phyloP scores from a whole-genome alignment of 2,113 vertebrate species.

The Pogonocichla stellata region DNA sequence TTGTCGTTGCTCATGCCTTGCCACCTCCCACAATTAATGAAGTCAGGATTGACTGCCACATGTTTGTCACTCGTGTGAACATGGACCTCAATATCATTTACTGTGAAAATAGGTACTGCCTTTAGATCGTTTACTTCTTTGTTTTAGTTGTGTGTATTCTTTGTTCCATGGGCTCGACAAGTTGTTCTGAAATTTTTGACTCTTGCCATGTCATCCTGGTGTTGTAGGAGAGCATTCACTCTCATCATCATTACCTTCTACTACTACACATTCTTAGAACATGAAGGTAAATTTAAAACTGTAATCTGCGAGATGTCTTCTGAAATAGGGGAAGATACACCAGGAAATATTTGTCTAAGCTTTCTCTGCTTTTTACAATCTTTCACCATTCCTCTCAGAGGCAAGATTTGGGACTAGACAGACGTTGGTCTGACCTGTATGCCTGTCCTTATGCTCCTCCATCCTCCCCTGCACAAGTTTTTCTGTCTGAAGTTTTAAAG shows the following conservation, averaged over 20 bases:
- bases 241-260: not conserved
- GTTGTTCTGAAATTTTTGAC: not conserved
- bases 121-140: constrained; percentile 44
- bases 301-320: not conserved
- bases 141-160: not conserved
- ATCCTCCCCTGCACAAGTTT: not conserved
- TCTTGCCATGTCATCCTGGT: not conserved
- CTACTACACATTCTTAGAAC: not conserved
- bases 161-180: not conserved
- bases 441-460: not conserved
- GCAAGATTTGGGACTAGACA: constrained; percentile 8
- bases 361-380: not conserved
- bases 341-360: not conserved
- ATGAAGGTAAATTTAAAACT: not conserved
- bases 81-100: constrained; percentile 99
- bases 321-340: not conserved
- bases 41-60: constrained; percentile 99
- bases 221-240: not conserved
- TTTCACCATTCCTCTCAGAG: not conserved
- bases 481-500: constrained; percentile 21
- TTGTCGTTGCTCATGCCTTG: constrained; percentile 94
- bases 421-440: not conserved
- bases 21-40: constrained; percentile 99
- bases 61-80: constrained; percentile 99
- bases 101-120: constrained; percentile 96